These are phyloP conservation scores for Symphodus melops DNA, from an alignment of 2,113 vertebrate species.

Conservation along the genomic window DNA sequence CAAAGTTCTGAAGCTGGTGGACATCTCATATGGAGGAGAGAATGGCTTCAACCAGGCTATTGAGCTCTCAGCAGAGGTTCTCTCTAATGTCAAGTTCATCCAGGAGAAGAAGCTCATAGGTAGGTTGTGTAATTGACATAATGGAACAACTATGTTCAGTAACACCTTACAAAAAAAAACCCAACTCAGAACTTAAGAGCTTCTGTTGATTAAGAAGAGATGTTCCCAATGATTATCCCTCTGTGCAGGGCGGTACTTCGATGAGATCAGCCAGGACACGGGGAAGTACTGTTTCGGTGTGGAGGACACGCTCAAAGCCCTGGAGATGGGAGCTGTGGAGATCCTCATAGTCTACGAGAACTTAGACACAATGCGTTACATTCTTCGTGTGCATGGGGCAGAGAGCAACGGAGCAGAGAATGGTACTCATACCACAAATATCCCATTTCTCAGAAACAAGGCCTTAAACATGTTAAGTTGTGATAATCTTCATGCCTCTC, in stretches of 20 bases:
- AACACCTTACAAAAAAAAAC: not conserved
- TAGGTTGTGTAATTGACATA: constrained; percentile 48
- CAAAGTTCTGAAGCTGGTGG: constrained; percentile 99
- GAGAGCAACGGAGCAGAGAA: constrained; percentile 88
- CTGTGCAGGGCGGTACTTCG: constrained; percentile 93
- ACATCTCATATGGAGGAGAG: constrained; percentile 99
- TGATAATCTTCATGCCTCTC: not conserved
- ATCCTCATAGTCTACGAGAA: constrained; percentile 99
- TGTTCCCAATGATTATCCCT: not conserved
- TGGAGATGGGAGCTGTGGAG: constrained; percentile 99
- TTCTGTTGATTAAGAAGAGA: not conserved
- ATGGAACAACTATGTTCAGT: not conserved
- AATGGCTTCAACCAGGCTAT: constrained; percentile 99
- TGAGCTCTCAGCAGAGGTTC: constrained; percentile 97
- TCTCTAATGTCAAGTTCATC: constrained; percentile 99
- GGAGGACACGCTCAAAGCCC: constrained; percentile 97
- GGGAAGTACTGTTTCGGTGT: constrained; percentile 99
- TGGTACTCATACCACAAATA: constrained; percentile 60
- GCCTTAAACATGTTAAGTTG: not conserved
- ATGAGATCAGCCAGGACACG: constrained; percentile 99
- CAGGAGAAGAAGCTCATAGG: constrained; percentile 99
- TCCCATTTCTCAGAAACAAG: not conserved
- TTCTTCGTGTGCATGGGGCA: constrained; percentile 94
- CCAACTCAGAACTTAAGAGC: not conserved
- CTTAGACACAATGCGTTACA: constrained; percentile 99